Base-by-base conservation (phyloP, 2,888 invertebrate genomes). In the Spialia ferax region DNA sequence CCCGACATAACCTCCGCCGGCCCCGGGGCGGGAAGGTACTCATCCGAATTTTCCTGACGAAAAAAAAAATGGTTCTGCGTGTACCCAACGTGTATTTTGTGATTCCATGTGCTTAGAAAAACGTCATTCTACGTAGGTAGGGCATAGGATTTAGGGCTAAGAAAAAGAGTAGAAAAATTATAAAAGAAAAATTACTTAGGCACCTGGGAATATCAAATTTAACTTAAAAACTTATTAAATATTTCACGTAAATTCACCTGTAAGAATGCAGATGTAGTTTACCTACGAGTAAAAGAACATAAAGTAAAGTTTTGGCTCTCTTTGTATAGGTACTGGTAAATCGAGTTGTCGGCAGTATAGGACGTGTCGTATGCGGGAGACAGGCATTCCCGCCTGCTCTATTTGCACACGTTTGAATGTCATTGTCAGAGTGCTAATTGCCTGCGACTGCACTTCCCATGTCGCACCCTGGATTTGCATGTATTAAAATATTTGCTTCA, bases 381-480 rank as follows among this genome's bases (percentile, higher is more conserved):
- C 64, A 74, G 75, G 70, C 71, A 73, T 68, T 73, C 52, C 52
- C 74, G 77, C 80, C 74, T 76, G 79, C 78, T 84, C 84, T 90
- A 91, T 91, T 91, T 89, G 88, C 86, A 86, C 87, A 87, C 84
- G 87, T 88, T 90, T 90, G 91, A 91, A 91, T 91, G 89, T 89
- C 90, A 91, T 91, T 90, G 90, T 91, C 88, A 88, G 75, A 78
- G 84, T 80, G 85, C 87, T 91, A 91, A 91, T 91, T 90, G 90
- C 79, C 81, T 68, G 64, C 74, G 68, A 72, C 70, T 72, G 73
- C 70, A 70, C 70, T 70, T 69, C 69, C 72, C 65, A 55, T 57
- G 63, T 61, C 69, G 70, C 69, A 64, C 69, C 69, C 55, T 50
- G 64, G 60, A 74, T 75, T 74, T 73, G 66, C 72, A 76, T 76